Base-by-base conservation (phyloP, 2,888 invertebrate genomes). In the Cephonodes hylas region DNA sequence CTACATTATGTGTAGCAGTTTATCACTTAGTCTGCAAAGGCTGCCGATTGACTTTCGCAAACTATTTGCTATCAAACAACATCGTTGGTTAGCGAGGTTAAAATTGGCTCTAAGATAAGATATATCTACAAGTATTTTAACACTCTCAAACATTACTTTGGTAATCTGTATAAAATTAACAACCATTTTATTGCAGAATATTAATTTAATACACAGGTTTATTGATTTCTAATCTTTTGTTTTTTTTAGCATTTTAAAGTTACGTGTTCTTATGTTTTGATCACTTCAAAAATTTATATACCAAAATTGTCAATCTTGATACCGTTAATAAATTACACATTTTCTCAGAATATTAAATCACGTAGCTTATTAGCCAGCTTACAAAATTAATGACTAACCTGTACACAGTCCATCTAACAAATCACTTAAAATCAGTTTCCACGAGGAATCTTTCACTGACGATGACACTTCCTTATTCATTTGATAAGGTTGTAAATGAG, bases 401-500 rank as follows among this genome's bases (percentile, higher is more conserved):
- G n/a, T 13, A 3, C 38, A n/a, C 13, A n/a, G n/a, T 38, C 3
- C n/a, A 38, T 38, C 4, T n/a, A 38, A n/a, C 3, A 13, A 3
- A n/a, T 1, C 18, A 48, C 15, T 15, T 18, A 18, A 18, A 10
- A 18, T 3, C 27, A 18, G 31, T 18, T 18, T 13, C 27, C 10
- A 31, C 7, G 27, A 27, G 8, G 18, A n/a, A n/a, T n/a, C 15
- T n/a, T 44, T 59, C 31, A 27, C 31, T 18, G 58, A 1, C 58
- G n/a, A 44, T 59, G 58, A 25, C 58, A 59, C 44, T 59, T 59
- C 44, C 58, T 59, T 44, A 53, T 31, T 31, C 53, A 53, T 18
- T 53, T 31, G 53, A 53, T 53, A 53, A 53, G 31, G 53, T 27
- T 53, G 48, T 45, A 46, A 34, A 61, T 42, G 15, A 34, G 15